These are phyloP conservation scores for Bedellia somnulentella DNA, from an alignment of 2,888 invertebrate species.

Conservation along the genomic window DNA sequence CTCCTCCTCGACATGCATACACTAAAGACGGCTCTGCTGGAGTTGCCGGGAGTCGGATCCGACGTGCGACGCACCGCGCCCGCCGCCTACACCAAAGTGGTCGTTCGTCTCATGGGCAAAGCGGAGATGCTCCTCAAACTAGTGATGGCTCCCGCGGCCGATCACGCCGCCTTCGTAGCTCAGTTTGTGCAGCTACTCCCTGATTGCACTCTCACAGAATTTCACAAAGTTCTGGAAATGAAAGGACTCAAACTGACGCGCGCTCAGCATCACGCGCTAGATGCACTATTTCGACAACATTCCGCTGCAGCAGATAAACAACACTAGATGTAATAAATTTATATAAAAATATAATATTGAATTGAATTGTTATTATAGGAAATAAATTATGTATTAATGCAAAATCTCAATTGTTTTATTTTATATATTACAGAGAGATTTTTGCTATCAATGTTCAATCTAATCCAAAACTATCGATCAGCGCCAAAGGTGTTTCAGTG, in stretches of 20 bases:
- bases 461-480: too few relatives aligned
- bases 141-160: conserved; percentile 90
- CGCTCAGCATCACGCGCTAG: conserved; percentile 25
- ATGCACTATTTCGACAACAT: conserved; percentile 18
- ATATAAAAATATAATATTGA: too few relatives aligned
- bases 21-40: conserved; percentile 89
- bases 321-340: too few relatives aligned
- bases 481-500: too few relatives aligned
- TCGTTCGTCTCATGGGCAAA: conserved; percentile 90
- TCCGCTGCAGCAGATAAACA: too few relatives aligned
- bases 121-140: conserved; percentile 99
- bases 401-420: too few relatives aligned
- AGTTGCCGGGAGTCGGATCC: conserved; percentile 90
- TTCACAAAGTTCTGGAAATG: conserved; percentile 95
- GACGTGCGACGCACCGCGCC: conserved; percentile 88
- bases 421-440: too few relatives aligned
- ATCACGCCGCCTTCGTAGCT: conserved; percentile 71
- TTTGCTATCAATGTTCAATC: too few relatives aligned
- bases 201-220: conserved; percentile 85
- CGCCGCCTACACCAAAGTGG: conserved; percentile 75
- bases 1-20: conserved; percentile 91
- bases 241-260: conserved; percentile 68
- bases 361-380: too few relatives aligned
- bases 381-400: too few relatives aligned
- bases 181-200: conserved; percentile 89